Conservation (phyloP, 1,140 invertebrate genomes). For the Heterodera schachtii region DNA sequence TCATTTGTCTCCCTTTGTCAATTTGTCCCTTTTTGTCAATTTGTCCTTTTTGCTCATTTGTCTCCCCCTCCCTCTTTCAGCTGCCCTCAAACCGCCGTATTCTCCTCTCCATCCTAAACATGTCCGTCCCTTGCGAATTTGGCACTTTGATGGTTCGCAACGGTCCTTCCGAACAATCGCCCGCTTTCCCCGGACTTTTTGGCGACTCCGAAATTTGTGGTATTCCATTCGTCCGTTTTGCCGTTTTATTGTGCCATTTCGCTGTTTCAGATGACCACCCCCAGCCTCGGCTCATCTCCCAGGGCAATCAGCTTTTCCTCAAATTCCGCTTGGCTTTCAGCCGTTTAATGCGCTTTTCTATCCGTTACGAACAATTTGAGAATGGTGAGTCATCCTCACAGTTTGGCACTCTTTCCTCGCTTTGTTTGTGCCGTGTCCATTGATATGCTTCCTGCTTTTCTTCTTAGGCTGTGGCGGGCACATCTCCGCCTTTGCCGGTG, state of each 20-base stretch:
- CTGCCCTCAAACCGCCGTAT: constrained; percentile 49
- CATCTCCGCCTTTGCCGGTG: constrained; percentile 57
- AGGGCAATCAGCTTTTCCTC: constrained; percentile 56
- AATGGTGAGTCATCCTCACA: constrained; percentile 33
- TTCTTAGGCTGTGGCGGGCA: constrained; percentile 67
- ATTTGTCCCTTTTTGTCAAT: not conserved
- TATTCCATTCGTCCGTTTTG: not conserved
- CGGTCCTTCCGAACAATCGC: constrained; percentile 48
- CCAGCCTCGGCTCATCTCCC: constrained; percentile 27
- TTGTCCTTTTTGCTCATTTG: not conserved
- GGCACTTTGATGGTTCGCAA: constrained; percentile 54
- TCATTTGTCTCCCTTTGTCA: not conserved
- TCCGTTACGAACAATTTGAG: constrained; percentile 57
- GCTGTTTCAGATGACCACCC: constrained; percentile 14
- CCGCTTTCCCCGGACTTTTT: constrained; percentile 47
- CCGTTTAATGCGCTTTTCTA: constrained; percentile 61
- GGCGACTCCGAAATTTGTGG: constrained; percentile 58
- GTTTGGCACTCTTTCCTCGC: too few relatives aligned
- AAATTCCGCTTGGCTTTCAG: constrained; percentile 52
- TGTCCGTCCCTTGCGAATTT: constrained; percentile 50
- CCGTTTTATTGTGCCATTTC: not conserved
- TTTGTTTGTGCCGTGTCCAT: not conserved
- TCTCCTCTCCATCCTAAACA: constrained; percentile 47
- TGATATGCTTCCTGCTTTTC: not conserved
- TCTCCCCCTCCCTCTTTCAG: constrained; percentile 33